These are phyloP conservation scores for Aselliscus stoliczkanus DNA, from an alignment of 2,797 vertebrate species.

Conservation along the genomic window DNA sequence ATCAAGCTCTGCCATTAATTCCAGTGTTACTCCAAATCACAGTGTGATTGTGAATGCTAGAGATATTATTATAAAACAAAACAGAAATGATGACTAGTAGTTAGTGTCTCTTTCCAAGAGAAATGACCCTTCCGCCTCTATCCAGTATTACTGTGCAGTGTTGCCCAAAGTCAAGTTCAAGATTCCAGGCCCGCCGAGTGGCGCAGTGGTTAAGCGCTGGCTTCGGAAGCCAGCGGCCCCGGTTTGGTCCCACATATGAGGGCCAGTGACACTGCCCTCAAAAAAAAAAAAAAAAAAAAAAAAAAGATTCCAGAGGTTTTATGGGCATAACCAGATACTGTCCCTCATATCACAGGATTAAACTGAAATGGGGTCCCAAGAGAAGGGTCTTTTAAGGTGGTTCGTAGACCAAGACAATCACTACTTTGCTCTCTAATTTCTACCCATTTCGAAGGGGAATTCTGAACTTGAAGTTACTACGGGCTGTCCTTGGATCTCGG, in stretches of 20 bases:
- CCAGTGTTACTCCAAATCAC: neutral
- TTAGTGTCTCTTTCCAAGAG: neutral
- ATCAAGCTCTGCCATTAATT: neutral
- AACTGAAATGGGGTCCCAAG: neutral
- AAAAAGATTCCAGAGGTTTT: neutral
- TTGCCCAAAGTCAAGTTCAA: neutral
- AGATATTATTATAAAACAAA: neutral
- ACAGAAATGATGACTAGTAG: neutral
- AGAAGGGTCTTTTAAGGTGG: neutral
- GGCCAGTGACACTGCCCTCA: no score
- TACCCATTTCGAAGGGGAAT: neutral
- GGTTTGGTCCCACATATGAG: no score
- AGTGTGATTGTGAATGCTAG: neutral
- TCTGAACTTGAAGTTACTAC: neutral
- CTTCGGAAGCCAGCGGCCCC: no score
- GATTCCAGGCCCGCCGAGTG: no score
- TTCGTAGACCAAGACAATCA: neutral
- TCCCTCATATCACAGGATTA: neutral
- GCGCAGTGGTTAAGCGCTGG: no score
- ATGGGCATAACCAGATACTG: neutral
- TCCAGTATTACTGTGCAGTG: no score
- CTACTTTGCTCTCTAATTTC: neutral
- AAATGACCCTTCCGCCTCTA: neutral
- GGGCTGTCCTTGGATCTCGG: neutral
- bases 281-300: no score